Evolutionary conservation across 2,113 vertebrate species (phyloP).

Genomic region (Pituophis catenifer): DNA sequence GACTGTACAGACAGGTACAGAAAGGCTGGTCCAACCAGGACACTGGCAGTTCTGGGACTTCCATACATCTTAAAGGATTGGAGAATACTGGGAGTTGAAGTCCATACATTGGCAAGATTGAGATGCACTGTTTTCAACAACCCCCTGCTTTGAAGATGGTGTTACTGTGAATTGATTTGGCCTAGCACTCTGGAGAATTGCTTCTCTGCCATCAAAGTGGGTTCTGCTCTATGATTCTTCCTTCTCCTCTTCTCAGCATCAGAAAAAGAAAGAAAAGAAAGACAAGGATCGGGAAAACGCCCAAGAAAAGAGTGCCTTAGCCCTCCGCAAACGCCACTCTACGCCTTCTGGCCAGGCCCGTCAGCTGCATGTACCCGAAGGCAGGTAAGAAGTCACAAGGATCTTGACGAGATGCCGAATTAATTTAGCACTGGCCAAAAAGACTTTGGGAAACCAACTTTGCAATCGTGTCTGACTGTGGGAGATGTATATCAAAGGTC

Average conservation of each 20-base stretch:
- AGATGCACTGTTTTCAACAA: neutral
- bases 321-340: slow-evolving; percentile 87
- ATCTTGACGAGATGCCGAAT: neutral
- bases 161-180: neutral
- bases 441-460: no score
- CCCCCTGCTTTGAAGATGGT: neutral
- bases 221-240: rapidly evolving
- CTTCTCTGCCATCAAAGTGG: neutral
- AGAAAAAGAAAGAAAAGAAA: slow-evolving; percentile 93
- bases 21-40: neutral
- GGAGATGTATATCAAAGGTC: neutral
- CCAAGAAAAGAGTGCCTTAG: slow-evolving; percentile 88
- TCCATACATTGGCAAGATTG: neutral
- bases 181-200: neutral
- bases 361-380: slow-evolving; percentile 24
- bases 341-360: slow-evolving; percentile 68
- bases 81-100: neutral
- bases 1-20: no score
- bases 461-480: neutral
- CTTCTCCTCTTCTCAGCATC: slow-evolving; percentile 11
- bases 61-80: neutral
- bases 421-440: neutral
- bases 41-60: neutral
- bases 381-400: slow-evolving; percentile 58
- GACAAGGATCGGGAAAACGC: slow-evolving; percentile 95